phyloP scores from a whole-genome alignment of 2,113 vertebrate species.

The Xenopus laevis region DNA sequence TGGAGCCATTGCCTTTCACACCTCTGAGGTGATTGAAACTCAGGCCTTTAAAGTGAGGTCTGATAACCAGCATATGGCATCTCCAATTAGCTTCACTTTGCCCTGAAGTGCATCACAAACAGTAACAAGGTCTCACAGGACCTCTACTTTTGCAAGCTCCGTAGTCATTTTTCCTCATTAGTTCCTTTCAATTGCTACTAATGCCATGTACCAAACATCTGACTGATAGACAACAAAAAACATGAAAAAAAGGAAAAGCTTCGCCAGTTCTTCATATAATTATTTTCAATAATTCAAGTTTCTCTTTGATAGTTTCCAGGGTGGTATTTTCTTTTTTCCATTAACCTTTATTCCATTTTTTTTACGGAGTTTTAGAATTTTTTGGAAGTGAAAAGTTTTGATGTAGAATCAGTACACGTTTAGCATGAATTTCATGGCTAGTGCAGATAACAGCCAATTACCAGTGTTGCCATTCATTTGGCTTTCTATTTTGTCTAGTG shows the following conservation, averaged over 20 bases:
- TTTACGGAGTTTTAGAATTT: conserved; percentile 51
- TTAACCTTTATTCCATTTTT: conserved; percentile 56
- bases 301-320: conserved; percentile 54
- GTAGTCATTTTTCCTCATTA: conserved; percentile 76
- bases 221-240: conserved; percentile 56
- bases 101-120: conserved; percentile 66
- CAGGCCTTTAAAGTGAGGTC: conserved; percentile 55
- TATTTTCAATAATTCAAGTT: conserved; percentile 58
- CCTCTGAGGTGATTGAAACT: conserved; percentile 57
- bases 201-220: conserved; percentile 63
- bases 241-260: conserved; percentile 45
- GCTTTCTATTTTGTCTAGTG: conserved; percentile 21
- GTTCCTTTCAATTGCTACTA: conserved; percentile 70
- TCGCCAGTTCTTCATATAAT: conserved; percentile 50
- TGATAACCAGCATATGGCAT: conserved; percentile 64
- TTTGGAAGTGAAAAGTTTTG: conserved; percentile 1
- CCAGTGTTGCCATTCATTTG: not conserved
- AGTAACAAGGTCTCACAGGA: conserved; percentile 86
- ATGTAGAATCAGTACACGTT: no score
- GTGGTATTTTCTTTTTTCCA: conserved; percentile 57
- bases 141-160: conserved; percentile 59
- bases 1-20: conserved; percentile 54
- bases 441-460: no score
- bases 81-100: conserved; percentile 75
- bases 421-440: no score